Percentiles rank a stretch among this genome's conserved stretches.
These are phyloP conservation scores for Brachionus calyciflorus DNA, from an alignment of 1,140 invertebrate species.

Conservation along the genomic window DNA sequence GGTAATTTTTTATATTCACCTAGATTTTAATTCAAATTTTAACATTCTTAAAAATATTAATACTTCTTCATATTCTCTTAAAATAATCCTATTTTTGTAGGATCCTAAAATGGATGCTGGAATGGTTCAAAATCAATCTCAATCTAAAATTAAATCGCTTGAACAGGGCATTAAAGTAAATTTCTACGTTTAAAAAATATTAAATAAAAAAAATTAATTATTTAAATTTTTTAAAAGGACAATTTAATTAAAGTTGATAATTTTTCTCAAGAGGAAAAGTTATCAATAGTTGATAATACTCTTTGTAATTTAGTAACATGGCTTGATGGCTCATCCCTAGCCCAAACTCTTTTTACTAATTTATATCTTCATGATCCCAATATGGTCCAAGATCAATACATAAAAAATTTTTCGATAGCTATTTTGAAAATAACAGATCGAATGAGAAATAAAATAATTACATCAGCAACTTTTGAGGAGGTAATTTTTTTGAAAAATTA, in stretches of 20 bases:
- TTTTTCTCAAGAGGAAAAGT: constrained; percentile 61
- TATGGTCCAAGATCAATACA: constrained; percentile 74
- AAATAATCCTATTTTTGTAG: neutral
- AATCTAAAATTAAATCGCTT: constrained; percentile 79
- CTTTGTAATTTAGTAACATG: constrained; percentile 80
- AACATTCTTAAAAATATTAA: too few species aligned
- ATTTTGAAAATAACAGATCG: constrained; percentile 85
- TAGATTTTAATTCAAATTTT: too few species aligned
- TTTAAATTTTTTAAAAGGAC: neutral
- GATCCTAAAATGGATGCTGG: constrained; percentile 99
- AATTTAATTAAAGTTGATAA: constrained; percentile 71
- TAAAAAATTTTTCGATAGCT: constrained; percentile 81
- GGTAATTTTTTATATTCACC: constrained; percentile 56
- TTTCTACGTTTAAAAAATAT: neutral
- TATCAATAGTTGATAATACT: constrained; percentile 86
- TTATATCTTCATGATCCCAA: constrained; percentile 87
- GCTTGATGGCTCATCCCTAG: constrained; percentile 89
- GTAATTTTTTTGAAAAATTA: constrained; percentile 50
- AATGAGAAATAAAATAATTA: constrained; percentile 82
- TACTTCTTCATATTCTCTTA: neutral
- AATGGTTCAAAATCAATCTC: constrained; percentile 80
- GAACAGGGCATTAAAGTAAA: constrained; percentile 75
- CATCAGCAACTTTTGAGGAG: constrained; percentile 64
- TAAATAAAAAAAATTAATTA: neutral
- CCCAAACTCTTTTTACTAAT: constrained; percentile 94